Base-by-base conservation (phyloP, 2,797 vertebrate species). In the Natrix natrix region DNA sequence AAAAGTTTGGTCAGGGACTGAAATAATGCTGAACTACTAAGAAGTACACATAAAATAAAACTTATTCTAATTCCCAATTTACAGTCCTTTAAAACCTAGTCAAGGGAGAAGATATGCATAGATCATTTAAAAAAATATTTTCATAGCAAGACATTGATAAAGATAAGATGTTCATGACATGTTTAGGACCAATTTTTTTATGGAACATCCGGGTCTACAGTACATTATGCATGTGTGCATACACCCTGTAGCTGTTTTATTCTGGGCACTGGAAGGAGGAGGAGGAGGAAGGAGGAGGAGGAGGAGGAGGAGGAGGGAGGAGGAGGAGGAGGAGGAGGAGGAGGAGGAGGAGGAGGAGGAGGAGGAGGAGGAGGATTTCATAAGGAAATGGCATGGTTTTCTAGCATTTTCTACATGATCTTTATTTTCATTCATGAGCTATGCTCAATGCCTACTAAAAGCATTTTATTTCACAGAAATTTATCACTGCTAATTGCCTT, bases 1-100 rank as follows among this genome's bases (percentile, higher is more conserved):
- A 94, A 94, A 90, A 56, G 78, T 74, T 37, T n/a, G 87, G 83
- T 1, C 92, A 61, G 93, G 94, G 91, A 92, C 57, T 91, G 90
- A 91, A 60, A 91, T 48, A 91, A 83, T 60, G 26, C 24, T 86
- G 56, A 17, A 8, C 37, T 17, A 8, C 24, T 16, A 57, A 59
- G 14, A 91, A 22, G 28, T 22, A 22, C 48, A 12, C 11, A 48
- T 48, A 24, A 24, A 48, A 83, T 48, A 83, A 83, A 83, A 12
- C 78, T 83, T 83, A 83, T 83, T 83, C 20, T 13, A 48, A 48
- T 83, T 83, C 74, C 37, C 8, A 83, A 24, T 11, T 83, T 83
- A 22, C 37, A 83, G 20, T 37, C 74, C 37, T 83, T 24, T 83
- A 59, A 60, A 86, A 91, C 14, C 24, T 60, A 57, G 55, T 83